Percentiles rank a stretch among this genome's conserved stretches.
Evolutionary conservation across 2,113 vertebrate species (phyloP).

Genomic region (Anolis carolinensis): DNA sequence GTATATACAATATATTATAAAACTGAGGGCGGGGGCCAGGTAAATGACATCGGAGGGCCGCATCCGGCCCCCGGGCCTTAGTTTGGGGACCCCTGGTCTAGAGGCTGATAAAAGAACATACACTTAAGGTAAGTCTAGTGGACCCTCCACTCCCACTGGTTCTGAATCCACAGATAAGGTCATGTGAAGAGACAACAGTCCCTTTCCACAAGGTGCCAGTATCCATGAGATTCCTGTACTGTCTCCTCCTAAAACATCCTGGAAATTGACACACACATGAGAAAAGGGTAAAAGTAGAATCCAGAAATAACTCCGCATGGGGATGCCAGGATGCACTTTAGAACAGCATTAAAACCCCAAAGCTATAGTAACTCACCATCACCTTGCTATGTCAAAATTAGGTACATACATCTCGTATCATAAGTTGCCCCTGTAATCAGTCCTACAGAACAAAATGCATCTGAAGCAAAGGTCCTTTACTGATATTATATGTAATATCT

Average conservation of each 20-base stretch:
- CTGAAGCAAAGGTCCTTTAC: not conserved
- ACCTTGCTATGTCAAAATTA: too few species aligned
- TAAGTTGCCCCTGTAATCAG: not conserved
- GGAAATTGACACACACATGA: constrained; percentile 48
- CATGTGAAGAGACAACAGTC: not conserved
- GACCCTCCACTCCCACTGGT: too few species aligned
- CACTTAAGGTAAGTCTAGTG: too few species aligned
- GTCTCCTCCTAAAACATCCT: not conserved
- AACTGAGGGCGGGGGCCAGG: too few species aligned
- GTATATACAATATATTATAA: too few species aligned
- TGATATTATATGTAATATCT: not conserved
- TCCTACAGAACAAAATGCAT: not conserved
- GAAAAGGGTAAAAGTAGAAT: constrained; percentile 33
- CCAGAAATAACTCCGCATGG: constrained; percentile 19
- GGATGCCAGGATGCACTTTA: not conserved
- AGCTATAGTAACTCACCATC: too few species aligned
- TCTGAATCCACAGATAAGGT: too few species aligned
- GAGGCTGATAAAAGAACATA: too few species aligned
- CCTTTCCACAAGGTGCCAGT: not conserved
- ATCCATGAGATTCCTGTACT: constrained; percentile 26
- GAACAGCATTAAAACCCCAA: not conserved
- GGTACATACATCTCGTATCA: too few species aligned
- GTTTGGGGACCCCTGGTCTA: too few species aligned
- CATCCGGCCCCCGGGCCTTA: too few species aligned
- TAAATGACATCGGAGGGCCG: too few species aligned